phyloP scores from a whole-genome alignment of 2,797 vertebrate species.

The Malacoraja senta region DNA sequence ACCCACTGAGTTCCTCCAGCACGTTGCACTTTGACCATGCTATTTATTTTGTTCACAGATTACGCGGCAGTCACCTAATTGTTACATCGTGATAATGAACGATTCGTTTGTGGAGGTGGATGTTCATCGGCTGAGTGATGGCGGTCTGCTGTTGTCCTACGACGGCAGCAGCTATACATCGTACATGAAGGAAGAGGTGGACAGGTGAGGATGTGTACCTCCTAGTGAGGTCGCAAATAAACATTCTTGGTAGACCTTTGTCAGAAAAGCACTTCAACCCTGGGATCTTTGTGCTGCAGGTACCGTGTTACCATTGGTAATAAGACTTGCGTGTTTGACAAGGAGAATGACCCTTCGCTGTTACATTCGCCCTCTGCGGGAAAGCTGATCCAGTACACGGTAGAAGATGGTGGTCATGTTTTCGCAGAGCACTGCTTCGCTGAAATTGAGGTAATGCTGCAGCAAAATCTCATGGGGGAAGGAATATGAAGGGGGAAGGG shows the following conservation, averaged over 20 bases:
- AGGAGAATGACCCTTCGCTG: conserved; percentile 92
- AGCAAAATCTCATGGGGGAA: too few species aligned
- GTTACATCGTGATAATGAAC: conserved; percentile 97
- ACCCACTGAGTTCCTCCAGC: too few species aligned
- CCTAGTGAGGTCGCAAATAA: background rate
- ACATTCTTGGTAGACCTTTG: background rate
- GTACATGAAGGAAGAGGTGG: conserved; percentile 97
- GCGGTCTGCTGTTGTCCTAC: conserved; percentile 86
- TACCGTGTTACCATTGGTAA: conserved; percentile 98
- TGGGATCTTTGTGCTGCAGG: conserved; percentile 51
- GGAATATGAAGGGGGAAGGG: background rate
- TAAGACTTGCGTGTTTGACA: conserved; percentile 98
- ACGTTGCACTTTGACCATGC: too few species aligned
- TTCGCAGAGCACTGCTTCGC: conserved; percentile 92
- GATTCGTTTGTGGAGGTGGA: conserved; percentile 81
- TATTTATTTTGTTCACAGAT: conserved; percentile 55
- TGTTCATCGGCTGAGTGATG: conserved; percentile 88
- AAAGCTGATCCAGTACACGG: conserved; percentile 89
- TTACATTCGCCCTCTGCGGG: conserved; percentile 88
- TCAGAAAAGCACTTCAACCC: background rate
- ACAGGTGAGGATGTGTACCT: conserved; percentile 62
- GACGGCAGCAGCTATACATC: conserved; percentile 97
- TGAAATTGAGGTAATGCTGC: conserved; percentile 80
- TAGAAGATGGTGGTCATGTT: conserved; percentile 93
- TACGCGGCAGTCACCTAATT: conserved; percentile 92